Base-by-base conservation (phyloP, 2,888 invertebrate species). In the Lasioglossum villosulum region DNA sequence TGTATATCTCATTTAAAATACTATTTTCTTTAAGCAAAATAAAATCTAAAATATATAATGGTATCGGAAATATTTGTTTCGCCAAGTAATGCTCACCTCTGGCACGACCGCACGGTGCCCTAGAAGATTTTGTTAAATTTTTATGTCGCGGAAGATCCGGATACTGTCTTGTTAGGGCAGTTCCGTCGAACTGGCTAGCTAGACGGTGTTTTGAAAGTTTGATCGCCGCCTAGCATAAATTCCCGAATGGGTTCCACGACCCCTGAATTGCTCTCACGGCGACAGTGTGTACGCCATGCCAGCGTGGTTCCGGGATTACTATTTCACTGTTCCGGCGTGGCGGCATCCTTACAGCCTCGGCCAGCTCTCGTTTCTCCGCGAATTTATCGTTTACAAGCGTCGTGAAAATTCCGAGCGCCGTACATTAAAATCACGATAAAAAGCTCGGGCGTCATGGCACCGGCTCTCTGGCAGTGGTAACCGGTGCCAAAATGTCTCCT, bases 211-310 rank as follows among this genome's bases (percentile, higher is more conserved):
- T 59, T 12, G n/a, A 59, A 59, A 59, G n/a, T 59, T 59, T 59
- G n/a, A 59, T 59, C n/a, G 59, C n/a, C 12, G 27, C 27, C 27
- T n/a, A n/a, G 27, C 59, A 59, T 59, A 59, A 59, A 59, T 59
- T 59, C 59, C 4, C 27, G 14, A 27, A 59, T 5, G 59, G 27
- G 59, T 27, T 59, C 27, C 59, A 59, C 59, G 59, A 59, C 59
- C 59, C 59, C 59, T 59, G 59, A 59, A 59, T 59, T 59, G 59
- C 59, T 59, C 59, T 59, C 59, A n/a, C 59, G 27, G 59, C 59
- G 59, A 59, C 59, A 27, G 59, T 59, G 27, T 59, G 14, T 59
- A 27, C 5, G 59, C 27, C 16, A 42, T 42, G 42, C 42, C 27
- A 27, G n/a, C 59, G 14, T 27, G 59, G 27, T 5, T 27, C 4